phyloP scores from a whole-genome alignment of 2,113 vertebrate species.

The Pagrus major region DNA sequence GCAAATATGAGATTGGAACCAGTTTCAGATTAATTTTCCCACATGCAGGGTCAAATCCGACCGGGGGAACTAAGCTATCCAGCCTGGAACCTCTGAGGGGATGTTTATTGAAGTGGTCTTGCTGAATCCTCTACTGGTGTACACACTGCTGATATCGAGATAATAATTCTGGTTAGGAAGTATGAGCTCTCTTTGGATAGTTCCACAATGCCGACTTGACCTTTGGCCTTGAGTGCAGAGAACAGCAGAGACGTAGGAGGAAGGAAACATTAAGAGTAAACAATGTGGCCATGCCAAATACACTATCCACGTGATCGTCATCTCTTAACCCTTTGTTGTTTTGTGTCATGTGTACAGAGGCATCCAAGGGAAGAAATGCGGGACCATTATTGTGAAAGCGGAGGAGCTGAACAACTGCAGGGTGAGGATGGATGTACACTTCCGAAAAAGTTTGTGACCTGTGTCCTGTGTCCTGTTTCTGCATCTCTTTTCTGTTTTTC shows the following conservation, averaged over 20 bases:
- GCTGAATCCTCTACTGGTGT: not conserved
- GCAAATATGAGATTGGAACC: too few relatives aligned
- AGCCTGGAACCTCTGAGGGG: not conserved
- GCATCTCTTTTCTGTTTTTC: not conserved
- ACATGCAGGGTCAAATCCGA: not conserved
- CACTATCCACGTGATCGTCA: not conserved
- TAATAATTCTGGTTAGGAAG: not conserved
- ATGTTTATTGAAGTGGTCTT: not conserved
- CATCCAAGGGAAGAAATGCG: conserved; percentile 96
- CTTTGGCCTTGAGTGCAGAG: not conserved
- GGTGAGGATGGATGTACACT: conserved; percentile 82
- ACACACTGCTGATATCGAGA: not conserved
- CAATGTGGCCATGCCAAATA: not conserved
- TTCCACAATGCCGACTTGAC: not conserved
- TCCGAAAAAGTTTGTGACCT: not conserved
- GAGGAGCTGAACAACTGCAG: conserved; percentile 97
- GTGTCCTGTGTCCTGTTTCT: not conserved
- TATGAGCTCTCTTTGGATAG: not conserved
- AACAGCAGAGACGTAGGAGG: not conserved
- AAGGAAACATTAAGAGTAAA: not conserved
- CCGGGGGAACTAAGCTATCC: not conserved
- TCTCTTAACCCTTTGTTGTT: conserved; percentile 14
- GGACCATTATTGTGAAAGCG: conserved; percentile 93
- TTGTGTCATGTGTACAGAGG: conserved; percentile 85
- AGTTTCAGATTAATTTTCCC: not conserved